Base-by-base conservation (phyloP, 2,888 invertebrate genomes). In the Apoderus coryli region DNA sequence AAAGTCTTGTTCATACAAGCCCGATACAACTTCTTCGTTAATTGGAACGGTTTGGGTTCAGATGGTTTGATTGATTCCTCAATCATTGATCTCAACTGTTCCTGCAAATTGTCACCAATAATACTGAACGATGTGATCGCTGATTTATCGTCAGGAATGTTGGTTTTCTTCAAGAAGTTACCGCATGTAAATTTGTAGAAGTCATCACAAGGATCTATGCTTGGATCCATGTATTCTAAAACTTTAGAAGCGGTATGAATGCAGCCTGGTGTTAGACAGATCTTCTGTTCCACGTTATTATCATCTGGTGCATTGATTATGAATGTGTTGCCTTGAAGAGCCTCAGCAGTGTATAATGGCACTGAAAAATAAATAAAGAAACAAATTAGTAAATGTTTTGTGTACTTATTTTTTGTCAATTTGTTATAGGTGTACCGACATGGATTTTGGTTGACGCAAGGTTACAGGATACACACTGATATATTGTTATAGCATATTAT, bases 1-100 rank as follows among this genome's bases (percentile, higher is more conserved):
- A 74, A 59, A 40, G 74, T 72, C 59, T 76, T 75, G 53, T 90
- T 85, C 74, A 89, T 81, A 59, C 92, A 92, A 29, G 86, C 75
- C 47, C 71, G 70, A 63, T 85, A 92, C 37, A 90, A 61, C 12
- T 74, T 72, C 55, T 88, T 88, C 10, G 81, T 80, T 34, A 86
- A 69, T 31, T 60, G 65, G 52, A 84, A 79, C 0, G 81, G 77
- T 41, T 67, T 68, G 0, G 76, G 72, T 41, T 79, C 79, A 10
- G 65, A 57, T 1, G 61, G 56, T 31, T 57, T 46, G 3, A 69
- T 57, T 1, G 75, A 70, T 42, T 74, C 74, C 40, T 79, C 79
- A 24, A 81, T 67, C 44, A 79, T 67, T 2, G 66, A 59, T 12
- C 78, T 57, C 28, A 82, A 64, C 52, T 82, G 80, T 48, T 79